Percentiles rank a stretch among this genome's conserved stretches.
Conservation (phyloP, 2,797 vertebrate species). For the Pitangus sulphuratus region DNA sequence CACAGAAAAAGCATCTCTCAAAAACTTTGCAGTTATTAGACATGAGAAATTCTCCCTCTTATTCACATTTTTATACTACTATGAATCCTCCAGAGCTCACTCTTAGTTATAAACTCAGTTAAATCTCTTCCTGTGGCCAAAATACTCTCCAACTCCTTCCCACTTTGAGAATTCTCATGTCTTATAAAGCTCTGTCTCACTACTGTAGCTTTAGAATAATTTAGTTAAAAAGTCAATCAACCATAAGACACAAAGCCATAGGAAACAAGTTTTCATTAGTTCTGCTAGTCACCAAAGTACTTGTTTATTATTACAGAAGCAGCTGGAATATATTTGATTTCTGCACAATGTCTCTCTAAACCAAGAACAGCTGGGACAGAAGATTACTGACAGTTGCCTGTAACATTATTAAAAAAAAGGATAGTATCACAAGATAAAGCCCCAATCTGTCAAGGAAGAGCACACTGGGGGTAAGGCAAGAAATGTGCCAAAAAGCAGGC, state of each 20-base stretch:
- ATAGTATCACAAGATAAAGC: background rate
- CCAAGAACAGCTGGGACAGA: conserved; percentile 14
- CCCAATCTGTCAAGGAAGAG: background rate
- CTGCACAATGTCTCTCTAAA: background rate
- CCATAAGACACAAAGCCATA: conserved; percentile 23
- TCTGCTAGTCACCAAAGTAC: conserved; percentile 48
- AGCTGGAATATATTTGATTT: conserved; percentile 37
- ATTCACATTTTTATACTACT: background rate
- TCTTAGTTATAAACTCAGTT: background rate
- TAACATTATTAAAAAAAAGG: background rate
- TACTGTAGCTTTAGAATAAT: conserved; percentile 4
- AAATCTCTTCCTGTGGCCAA: background rate
- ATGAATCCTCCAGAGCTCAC: background rate
- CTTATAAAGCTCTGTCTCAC: background rate
- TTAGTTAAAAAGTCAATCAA: conserved; percentile 38
- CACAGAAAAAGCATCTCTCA: background rate
- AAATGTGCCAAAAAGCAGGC: background rate
- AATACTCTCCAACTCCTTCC: background rate
- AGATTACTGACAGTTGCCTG: conserved; percentile 14
- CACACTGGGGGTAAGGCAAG: background rate
- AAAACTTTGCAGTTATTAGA: background rate
- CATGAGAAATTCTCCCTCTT: background rate
- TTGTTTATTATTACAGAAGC: conserved; percentile 47
- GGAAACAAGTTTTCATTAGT: conserved; percentile 40
- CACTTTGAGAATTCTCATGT: background rate